Evolutionary conservation across 2,797 vertebrate species (phyloP).

Genomic region (Thaleichthys pacificus): DNA sequence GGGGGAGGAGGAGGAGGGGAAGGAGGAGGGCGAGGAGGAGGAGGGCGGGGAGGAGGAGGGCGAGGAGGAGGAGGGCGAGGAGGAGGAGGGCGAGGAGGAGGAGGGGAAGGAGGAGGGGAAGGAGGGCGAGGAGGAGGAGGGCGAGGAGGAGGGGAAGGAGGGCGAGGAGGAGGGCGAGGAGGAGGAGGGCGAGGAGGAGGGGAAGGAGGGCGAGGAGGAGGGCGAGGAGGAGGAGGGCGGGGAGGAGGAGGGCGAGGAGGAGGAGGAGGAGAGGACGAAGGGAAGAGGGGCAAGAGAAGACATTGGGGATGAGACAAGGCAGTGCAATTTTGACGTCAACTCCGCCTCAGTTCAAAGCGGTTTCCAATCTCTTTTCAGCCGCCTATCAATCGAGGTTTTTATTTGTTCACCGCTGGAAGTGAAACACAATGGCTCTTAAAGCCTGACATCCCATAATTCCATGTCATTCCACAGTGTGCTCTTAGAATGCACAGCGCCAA

Average conservation of each 20-base stretch:
- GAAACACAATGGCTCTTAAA: constrained; percentile 45
- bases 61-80: too few relatives aligned
- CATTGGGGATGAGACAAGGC: too few relatives aligned
- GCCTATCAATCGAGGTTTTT: constrained; percentile 32
- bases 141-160: neutral
- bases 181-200: too few relatives aligned
- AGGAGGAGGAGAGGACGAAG: too few relatives aligned
- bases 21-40: neutral
- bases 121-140: too few relatives aligned
- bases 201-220: neutral
- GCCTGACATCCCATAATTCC: constrained; percentile 34
- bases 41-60: too few relatives aligned
- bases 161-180: neutral
- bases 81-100: too few relatives aligned
- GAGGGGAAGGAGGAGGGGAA: too few relatives aligned
- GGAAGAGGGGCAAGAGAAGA: too few relatives aligned
- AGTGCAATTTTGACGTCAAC: neutral
- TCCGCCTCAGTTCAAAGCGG: too few relatives aligned
- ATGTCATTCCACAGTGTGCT: constrained; percentile 47
- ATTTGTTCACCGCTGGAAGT: constrained; percentile 30
- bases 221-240: neutral
- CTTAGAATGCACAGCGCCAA: constrained; percentile 27
- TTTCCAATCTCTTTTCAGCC: too few relatives aligned
- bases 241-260: neutral
- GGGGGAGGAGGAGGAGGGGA: neutral